A percentile compares a stretch with the other conserved stretches of the same genome.
Conservation (phyloP, 2,113 vertebrate species). For the Anseranas semipalmata region DNA sequence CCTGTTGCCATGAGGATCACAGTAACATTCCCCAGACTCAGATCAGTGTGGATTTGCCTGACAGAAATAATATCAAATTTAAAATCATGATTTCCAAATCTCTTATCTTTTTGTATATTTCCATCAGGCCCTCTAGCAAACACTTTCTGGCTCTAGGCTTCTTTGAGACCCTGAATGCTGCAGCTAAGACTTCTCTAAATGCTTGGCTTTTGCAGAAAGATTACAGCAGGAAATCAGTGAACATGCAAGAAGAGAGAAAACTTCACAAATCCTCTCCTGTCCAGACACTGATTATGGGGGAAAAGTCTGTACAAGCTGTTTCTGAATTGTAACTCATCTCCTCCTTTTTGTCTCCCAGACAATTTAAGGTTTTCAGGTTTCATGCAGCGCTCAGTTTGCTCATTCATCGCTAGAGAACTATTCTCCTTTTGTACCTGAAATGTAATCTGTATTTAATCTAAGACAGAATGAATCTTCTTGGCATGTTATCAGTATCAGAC, state of each 20-base stretch:
- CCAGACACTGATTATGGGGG: not conserved
- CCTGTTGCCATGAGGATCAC: not conserved
- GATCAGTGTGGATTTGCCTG: not conserved
- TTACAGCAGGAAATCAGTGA: not conserved
- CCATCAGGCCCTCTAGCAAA: not conserved
- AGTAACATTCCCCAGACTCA: not conserved
- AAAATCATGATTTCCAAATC: not conserved
- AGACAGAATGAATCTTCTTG: not conserved
- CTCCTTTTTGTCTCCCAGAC: not conserved
- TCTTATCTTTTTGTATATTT: not conserved
- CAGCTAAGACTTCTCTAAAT: not conserved
- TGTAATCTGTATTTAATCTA: not conserved
- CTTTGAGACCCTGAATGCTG: not conserved
- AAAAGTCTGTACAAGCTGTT: not conserved
- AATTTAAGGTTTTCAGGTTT: not conserved
- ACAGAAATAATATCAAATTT: conserved; percentile 8
- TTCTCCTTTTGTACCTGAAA: not conserved
- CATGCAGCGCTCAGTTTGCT: not conserved
- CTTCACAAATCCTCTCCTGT: not conserved
- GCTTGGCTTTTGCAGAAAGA: not conserved
- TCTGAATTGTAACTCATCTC: not conserved
- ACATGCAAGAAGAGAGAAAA: not conserved
- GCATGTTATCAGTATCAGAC: not conserved
- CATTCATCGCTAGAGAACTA: not conserved
- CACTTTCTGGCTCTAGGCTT: not conserved